These are phyloP conservation scores for Ceratosolen fusciceps DNA, from an alignment of 1,140 invertebrate genomes.

Conservation along the genomic window DNA sequence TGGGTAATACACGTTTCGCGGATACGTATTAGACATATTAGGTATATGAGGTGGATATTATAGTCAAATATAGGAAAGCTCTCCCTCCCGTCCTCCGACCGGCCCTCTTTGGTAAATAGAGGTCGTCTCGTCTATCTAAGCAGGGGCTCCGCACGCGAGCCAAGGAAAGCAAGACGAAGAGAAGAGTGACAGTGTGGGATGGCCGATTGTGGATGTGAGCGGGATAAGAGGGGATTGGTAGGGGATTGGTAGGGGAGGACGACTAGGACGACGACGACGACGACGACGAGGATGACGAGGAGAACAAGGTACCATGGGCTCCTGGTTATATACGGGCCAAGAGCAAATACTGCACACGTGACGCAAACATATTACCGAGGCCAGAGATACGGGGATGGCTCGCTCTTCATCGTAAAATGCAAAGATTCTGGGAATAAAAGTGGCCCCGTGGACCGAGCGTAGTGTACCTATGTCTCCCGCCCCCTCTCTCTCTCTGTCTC, in stretches of 20 bases:
- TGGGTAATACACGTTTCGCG: conserved; percentile 14
- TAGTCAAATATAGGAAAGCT: conserved; percentile 42
- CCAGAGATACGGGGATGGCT: neutral
- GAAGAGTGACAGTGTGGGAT: neutral
- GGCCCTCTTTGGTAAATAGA: conserved; percentile 11
- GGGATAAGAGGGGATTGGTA: neutral
- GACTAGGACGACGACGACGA: neutral
- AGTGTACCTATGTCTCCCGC: too few species aligned
- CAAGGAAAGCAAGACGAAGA: neutral
- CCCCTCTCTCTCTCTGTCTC: too few species aligned
- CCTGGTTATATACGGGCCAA: conserved; percentile 32
- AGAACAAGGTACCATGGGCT: too few species aligned
- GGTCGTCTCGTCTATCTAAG: conserved; percentile 22
- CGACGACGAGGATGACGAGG: neutral
- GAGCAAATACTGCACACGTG: conserved; percentile 47
- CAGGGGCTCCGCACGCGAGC: conserved; percentile 10
- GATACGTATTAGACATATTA: conserved; percentile 45
- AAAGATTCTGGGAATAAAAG: conserved; percentile 37
- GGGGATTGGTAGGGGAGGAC: neutral
- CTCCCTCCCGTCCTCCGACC: neutral
- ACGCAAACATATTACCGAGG: conserved; percentile 48
- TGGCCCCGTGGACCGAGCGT: conserved; percentile 18
- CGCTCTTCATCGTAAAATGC: conserved; percentile 45
- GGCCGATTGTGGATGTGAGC: too few species aligned
- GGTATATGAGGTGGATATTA: conserved; percentile 42